Base-by-base conservation (phyloP, 2,797 vertebrate species). In the Eulemur albifrons region DNA sequence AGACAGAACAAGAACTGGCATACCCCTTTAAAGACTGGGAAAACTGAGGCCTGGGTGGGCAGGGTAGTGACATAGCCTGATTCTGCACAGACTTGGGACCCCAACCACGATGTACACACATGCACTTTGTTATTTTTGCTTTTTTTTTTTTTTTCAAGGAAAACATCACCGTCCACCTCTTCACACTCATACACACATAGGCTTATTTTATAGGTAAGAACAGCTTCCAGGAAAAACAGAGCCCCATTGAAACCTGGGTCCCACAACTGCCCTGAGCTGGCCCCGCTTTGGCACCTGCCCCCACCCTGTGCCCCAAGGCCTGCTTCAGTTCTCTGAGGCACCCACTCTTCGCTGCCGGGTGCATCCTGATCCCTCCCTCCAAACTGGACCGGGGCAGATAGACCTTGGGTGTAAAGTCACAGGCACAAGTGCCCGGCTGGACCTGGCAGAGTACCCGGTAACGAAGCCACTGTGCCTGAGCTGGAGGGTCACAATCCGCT, bases 141-240 rank as follows among this genome's bases (percentile, higher is more conserved):
- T 72, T 35, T 23, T 23, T 54, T 67, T 50, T 84, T 52, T 72
- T 65, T 13, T 10, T 35, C 35, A 88, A 73, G 30, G 50, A 94
- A 96, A 63, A 84, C 32, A 89, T 67, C 86, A 40, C 70, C 67
- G 3, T 43, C 70, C 21, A 79, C 25, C 50, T 52, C 61, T 77
- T 70, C 32, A 11, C 43, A 45, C 83, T 69, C 85, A 43, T 18
- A 9, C 43, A 84, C 70, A 63, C 63, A 38, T 9, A 88, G 81
- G 30, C 72, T 90, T 73, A 88, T 93, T 94, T 93, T 84, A 97
- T 90, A 93, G 77, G 81, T 93, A 43, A 93, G 83, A 81, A 59
- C 61, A 25, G 35, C 92, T 79, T 82, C 40, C 54, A 86, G 67
- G 76, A 72, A 90, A 87, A 92, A 89, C 92, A 97, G 96, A 85